phyloP scores from a whole-genome alignment of 2,797 vertebrate genomes.

The Pseudotriccus pelzelni region DNA sequence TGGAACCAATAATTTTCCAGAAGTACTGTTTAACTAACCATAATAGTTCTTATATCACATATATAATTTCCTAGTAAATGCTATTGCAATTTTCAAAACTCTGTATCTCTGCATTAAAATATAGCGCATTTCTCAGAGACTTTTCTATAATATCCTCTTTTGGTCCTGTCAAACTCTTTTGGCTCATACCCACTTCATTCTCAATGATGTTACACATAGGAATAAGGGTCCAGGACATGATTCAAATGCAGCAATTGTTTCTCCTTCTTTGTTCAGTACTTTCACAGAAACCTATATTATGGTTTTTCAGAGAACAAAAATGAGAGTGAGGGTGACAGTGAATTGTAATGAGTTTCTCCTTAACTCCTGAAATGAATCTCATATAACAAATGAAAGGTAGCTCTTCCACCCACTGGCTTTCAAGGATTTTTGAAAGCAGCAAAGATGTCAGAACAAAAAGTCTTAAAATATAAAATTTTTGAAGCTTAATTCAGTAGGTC shows the following conservation, averaged over 20 bases:
- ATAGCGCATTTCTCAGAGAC: neutral
- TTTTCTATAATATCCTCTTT: neutral
- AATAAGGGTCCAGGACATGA: neutral
- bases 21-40: constrained; percentile 11
- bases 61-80: constrained; percentile 13
- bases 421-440: neutral
- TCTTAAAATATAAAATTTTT: neutral
- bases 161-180: neutral
- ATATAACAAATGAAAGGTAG: neutral
- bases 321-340: neutral
- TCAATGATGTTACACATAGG: neutral
- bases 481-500: neutral
- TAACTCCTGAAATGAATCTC: neutral
- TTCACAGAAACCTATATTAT: neutral
- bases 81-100: neutral
- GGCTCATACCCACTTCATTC: neutral
- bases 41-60: neutral
- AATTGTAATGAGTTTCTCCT: neutral
- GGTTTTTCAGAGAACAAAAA: neutral
- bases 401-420: neutral
- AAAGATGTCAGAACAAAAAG: neutral
- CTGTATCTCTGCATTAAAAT: neutral
- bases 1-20: constrained; percentile 13
- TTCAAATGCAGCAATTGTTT: neutral
- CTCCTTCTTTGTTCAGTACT: neutral